These are phyloP conservation scores for Mus spretus DNA, from an alignment of 2,797 vertebrate genomes.

Conservation along the genomic window DNA sequence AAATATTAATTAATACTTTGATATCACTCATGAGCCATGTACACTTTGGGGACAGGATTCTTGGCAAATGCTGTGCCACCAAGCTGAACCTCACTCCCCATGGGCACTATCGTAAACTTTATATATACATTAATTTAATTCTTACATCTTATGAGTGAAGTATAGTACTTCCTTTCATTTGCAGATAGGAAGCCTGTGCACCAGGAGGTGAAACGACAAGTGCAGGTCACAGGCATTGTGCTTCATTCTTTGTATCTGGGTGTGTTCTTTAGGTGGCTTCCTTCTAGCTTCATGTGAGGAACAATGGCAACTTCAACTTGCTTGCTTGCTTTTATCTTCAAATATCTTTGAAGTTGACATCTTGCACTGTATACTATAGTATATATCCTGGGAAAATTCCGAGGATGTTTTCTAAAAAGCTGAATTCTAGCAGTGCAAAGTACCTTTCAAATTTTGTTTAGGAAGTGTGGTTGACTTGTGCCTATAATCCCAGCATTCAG, in stretches of 20 bases:
- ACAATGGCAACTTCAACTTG: neutral
- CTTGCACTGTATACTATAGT: conserved; percentile 34
- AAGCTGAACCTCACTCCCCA: neutral
- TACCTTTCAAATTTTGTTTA: conserved; percentile 55
- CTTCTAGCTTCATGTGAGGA: conserved; percentile 21
- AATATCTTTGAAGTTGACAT: conserved; percentile 23
- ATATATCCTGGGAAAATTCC: conserved; percentile 51
- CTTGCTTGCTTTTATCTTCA: conserved; percentile 4
- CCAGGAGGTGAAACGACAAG: neutral
- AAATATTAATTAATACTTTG: conserved; percentile 28
- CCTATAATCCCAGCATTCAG: neutral
- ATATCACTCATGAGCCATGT: neutral
- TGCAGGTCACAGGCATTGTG: neutral
- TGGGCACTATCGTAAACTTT: conserved; percentile 18
- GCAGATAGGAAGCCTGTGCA: conserved; percentile 9
- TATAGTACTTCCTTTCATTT: conserved; percentile 34
- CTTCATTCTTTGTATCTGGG: neutral
- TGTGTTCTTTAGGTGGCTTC: conserved; percentile 5
- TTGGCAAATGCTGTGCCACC: neutral
- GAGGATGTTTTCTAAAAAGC: conserved; percentile 5
- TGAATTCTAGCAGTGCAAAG: conserved; percentile 38
- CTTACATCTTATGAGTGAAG: conserved; percentile 33
- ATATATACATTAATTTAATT: conserved; percentile 17
- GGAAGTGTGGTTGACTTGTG: neutral
- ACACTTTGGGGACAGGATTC: neutral